Percentiles rank a stretch among this genome's conserved stretches.
These are phyloP conservation scores for Caretta caretta DNA, from an alignment of 2,113 vertebrate genomes.

Conservation along the genomic window DNA sequence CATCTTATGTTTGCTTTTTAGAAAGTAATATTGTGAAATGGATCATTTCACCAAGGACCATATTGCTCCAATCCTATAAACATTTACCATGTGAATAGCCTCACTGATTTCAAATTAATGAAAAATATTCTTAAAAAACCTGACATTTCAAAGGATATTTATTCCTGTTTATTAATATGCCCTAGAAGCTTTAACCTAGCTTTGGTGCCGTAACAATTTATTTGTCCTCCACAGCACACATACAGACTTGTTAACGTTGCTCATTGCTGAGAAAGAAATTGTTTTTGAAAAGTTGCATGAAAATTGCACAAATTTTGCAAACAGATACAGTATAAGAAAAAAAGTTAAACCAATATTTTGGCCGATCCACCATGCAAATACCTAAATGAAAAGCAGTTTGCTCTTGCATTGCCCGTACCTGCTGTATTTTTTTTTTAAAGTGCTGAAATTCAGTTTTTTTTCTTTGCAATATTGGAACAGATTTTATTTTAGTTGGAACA, in stretches of 20 bases:
- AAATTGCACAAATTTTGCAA: neutral
- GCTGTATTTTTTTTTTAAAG: neutral
- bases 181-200: neutral
- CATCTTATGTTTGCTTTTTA: neutral
- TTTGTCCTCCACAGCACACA: neutral
- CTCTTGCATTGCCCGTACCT: neutral
- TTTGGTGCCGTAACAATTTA: neutral
- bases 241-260: neutral
- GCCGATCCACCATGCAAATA: neutral
- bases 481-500: neutral
- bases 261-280: neutral
- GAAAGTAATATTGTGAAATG: neutral
- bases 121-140: neutral
- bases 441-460: neutral
- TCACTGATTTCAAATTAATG: neutral
- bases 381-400: accelerated
- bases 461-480: neutral
- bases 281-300: neutral
- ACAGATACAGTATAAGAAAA: neutral
- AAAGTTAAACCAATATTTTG: neutral
- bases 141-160: neutral
- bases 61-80: neutral
- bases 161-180: neutral
- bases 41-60: neutral
- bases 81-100: neutral